phyloP scores from a whole-genome alignment of 2,113 vertebrate species.

The Phaethornis superciliosus region DNA sequence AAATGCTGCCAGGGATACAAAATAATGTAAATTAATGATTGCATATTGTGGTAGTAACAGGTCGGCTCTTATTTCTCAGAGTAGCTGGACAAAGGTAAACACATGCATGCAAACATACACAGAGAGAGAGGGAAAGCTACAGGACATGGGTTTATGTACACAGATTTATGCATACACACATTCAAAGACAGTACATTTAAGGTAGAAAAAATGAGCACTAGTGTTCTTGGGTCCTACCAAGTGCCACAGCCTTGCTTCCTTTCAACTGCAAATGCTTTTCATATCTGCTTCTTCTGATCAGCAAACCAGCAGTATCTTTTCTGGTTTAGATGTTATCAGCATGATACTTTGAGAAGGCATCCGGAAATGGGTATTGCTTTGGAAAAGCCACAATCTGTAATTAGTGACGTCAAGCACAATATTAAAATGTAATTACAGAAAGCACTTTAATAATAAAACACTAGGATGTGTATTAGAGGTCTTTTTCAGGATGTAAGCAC shows the following conservation, averaged over 20 bases:
- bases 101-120: not conserved
- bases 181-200: not conserved
- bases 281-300: not conserved
- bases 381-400: conserved; percentile 26
- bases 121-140: not conserved
- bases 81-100: not conserved
- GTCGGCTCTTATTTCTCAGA: not conserved
- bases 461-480: not conserved
- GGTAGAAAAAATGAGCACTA: not conserved
- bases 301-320: not conserved
- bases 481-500: not conserved
- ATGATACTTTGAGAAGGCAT: not conserved
- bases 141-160: not conserved
- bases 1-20: not conserved
- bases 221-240: not conserved
- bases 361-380: not conserved
- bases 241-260: not conserved
- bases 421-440: conserved; percentile 26
- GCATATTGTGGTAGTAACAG: not conserved
- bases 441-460: conserved; percentile 35
- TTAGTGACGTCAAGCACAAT: not conserved
- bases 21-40: not conserved
- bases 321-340: conserved; percentile 5
- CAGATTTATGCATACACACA: not conserved
- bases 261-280: not conserved